Conservation (phyloP, 2,888 invertebrate species). For the Aphodius granarius region DNA sequence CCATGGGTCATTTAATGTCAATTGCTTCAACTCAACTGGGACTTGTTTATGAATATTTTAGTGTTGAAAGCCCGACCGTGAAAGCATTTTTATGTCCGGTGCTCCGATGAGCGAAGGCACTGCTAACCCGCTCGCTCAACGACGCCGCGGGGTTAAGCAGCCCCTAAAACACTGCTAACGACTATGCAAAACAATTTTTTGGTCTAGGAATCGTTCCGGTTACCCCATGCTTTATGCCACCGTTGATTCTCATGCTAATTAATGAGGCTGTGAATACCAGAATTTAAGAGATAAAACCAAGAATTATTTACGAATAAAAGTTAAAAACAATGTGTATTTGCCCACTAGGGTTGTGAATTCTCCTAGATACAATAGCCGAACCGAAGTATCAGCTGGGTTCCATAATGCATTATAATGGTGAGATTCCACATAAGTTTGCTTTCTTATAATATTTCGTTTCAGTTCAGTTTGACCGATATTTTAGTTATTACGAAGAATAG, state of each 20-base stretch:
- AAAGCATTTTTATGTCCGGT: conserved; percentile 6
- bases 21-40: not conserved
- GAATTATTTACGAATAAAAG: not conserved
- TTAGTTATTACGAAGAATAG: too few relatives aligned
- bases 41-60: not conserved
- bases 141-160: conserved; percentile 18
- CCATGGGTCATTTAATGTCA: not conserved
- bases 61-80: not conserved
- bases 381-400: too few relatives aligned
- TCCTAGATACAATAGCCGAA: not conserved
- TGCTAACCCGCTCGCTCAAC: not conserved
- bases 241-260: conserved; percentile 37
- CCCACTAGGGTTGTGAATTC: not conserved
- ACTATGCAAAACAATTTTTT: conserved; percentile 41
- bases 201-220: not conserved
- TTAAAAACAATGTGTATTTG: not conserved
- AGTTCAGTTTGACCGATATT: too few relatives aligned
- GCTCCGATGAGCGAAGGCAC: not conserved
- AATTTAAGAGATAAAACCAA: not conserved
- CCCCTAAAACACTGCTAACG: conserved; percentile 36
- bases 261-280: conserved; percentile 22
- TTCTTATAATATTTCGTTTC: too few relatives aligned
- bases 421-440: too few relatives aligned
- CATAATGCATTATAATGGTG: too few relatives aligned
- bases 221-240: not conserved